These are phyloP conservation scores for Nymphalis c-album DNA, from an alignment of 2,888 invertebrate genomes.

Conservation along the genomic window DNA sequence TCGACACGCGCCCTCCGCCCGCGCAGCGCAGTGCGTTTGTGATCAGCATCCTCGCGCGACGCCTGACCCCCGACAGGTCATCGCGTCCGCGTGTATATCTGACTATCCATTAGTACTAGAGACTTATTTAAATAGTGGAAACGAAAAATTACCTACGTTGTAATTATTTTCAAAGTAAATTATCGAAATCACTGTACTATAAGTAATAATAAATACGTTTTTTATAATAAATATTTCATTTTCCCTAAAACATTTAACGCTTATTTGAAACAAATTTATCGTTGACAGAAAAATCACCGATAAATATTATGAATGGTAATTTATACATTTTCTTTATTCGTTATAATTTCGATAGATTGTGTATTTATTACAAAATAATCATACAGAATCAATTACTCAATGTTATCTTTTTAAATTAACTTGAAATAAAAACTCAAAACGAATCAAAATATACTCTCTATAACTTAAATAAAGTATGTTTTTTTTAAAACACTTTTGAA, in stretches of 20 bases:
- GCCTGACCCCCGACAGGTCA: constrained; percentile 46
- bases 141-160: constrained; percentile 72
- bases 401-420: no score
- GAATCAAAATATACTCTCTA: no score
- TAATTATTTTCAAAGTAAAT: constrained; percentile 78
- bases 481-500: no score
- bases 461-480: no score
- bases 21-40: constrained; percentile 46
- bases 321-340: no score
- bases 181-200: constrained; percentile 79
- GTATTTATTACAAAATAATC: no score
- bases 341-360: no score
- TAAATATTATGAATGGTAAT: no score
- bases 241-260: not conserved
- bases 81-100: constrained; percentile 52
- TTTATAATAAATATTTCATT: constrained; percentile 48
- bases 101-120: constrained; percentile 72
- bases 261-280: no score
- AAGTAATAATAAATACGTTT: constrained; percentile 76
- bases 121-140: constrained; percentile 77
- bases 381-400: no score
- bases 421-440: no score
- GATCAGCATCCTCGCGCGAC: constrained; percentile 49
- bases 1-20: constrained; percentile 77
- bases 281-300: no score